phyloP scores from a whole-genome alignment of 2,888 invertebrate species.

The Polyommatus iphigenia region DNA sequence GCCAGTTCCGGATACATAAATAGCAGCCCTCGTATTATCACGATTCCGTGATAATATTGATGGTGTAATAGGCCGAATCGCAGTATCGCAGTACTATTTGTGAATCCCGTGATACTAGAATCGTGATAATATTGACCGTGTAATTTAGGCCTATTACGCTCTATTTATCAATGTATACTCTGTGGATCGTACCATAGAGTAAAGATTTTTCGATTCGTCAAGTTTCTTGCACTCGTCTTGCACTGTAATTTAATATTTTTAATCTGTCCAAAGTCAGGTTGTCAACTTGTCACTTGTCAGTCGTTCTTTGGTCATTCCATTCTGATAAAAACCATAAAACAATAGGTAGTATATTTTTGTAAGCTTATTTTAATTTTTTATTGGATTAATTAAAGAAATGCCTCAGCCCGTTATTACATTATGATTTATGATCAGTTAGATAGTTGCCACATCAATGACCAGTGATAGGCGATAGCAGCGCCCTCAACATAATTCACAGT shows the following conservation, averaged over 20 bases:
- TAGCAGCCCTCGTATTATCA: no score
- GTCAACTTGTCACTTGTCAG: neutral
- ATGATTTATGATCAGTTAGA: no score
- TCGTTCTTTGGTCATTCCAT: no score
- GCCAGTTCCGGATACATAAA: no score
- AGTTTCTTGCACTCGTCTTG: neutral
- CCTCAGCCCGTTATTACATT: neutral
- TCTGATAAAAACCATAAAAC: no score
- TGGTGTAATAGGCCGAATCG: no score
- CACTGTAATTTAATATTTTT: neutral
- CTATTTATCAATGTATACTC: no score
- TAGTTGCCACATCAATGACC: conserved; percentile 24
- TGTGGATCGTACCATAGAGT: neutral
- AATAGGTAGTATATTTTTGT: neutral
- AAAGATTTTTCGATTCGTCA: neutral
- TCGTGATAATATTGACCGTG: no score
- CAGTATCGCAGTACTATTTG: no score
- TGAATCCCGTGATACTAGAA: no score
- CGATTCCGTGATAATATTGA: no score
- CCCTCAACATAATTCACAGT: conserved; percentile 3
- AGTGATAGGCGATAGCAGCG: conserved; percentile 18
- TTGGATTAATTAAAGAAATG: neutral
- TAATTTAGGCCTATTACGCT: no score
- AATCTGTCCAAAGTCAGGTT: neutral
- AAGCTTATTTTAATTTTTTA: neutral